Evolutionary conservation across 2,797 vertebrate genomes (phyloP), one percentile per base, ranked within the genome.

Genomic region (Chloroceryle inda): DNA sequence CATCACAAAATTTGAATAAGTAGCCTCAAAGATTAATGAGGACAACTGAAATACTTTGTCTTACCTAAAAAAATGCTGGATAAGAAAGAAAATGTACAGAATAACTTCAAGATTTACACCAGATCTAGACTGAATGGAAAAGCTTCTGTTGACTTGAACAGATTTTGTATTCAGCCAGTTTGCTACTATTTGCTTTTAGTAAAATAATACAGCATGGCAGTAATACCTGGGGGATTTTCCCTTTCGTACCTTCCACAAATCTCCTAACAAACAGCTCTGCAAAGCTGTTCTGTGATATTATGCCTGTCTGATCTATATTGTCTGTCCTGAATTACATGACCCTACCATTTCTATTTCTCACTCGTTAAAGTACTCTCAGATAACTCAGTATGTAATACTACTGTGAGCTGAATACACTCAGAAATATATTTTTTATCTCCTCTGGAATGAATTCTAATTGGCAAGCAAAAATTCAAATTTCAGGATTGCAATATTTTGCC

Each of bases 401-500:
- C n/a, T 87, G 37, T 80, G 42, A 76, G 38, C 21, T 81, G 40
- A 94, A 92, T 89, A 84, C 42, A 79, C 45, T 73, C 64, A 81
- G 35, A 95, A 87, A 92, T 68, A 81, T 10, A 81, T 2, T 63
- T 86, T 85, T 89, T 81, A 66, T 55, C 62, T 84, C 81, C 13
- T 24, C 21, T 76, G 37, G 24, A 91, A 76, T 81, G 22, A 92
- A 88, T 81, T 95, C 24, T 79, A 94, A 76, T 69, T 90, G 55
- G 37, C 47, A 62, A 62, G 45, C 1, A 84, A 95, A 92, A 92
- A 77, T 87, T 93, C 31, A 96, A 93, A 89, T 94, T 74, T 88
- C 52, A 93, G 31, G 55, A 93, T 47, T 82, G 71, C 45, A 93
- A 85, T 66, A 92, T 94, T 95, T 96, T 96, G 64, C 37, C 91